Conservation (phyloP, 2,797 vertebrate species). For the Sphenopsis melanotis region DNA sequence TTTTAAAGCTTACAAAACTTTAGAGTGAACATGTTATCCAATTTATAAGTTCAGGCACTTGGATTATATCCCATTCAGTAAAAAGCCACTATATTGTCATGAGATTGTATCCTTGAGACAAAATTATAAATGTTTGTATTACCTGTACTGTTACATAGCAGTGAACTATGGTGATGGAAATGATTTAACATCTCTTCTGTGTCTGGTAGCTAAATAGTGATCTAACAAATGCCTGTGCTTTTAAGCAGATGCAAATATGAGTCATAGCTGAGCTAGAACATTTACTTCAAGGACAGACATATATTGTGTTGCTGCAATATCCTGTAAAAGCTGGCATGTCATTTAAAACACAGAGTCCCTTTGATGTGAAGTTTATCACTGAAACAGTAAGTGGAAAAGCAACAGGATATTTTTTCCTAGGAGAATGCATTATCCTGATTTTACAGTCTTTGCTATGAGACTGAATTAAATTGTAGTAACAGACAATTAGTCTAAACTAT, state of each 20-base stretch:
- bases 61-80: not conserved
- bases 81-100: not conserved
- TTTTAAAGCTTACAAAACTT: not conserved
- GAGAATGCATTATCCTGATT: not conserved
- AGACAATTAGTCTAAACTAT: constrained; percentile 10
- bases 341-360: not conserved
- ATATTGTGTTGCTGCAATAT: not conserved
- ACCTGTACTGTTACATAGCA: not conserved
- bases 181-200: not conserved
- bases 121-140: not conserved
- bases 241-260: constrained; percentile 27
- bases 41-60: not conserved
- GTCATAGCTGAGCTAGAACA: constrained; percentile 13
- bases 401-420: not conserved
- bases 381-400: not conserved
- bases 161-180: not conserved
- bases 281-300: constrained; percentile 36
- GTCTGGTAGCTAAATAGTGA: not conserved
- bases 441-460: not conserved
- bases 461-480: not conserved
- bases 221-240: not conserved
- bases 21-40: not conserved
- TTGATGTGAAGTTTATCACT: not conserved
- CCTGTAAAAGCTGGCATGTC: not conserved
- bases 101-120: not conserved